A percentile compares a stretch with the other conserved stretches of the same genome.
Conservation (phyloP, 1,140 invertebrate genomes). For the Papilio machaon region DNA sequence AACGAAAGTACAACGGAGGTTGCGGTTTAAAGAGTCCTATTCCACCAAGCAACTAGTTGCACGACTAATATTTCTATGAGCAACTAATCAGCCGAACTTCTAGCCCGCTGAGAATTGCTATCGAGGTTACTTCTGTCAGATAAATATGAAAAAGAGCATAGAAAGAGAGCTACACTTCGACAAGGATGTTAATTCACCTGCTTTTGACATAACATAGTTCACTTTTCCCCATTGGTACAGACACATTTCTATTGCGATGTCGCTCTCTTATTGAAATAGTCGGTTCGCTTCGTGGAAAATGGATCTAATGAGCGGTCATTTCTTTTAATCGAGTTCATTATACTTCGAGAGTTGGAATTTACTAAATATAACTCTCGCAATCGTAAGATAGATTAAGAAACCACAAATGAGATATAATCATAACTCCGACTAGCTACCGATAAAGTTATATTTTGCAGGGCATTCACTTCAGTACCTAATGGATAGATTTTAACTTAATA, state of each 20-base stretch:
- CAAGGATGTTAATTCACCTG: too few relatives aligned
- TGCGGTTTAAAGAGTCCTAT: neutral
- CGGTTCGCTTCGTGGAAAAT: neutral
- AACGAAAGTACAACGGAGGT: neutral
- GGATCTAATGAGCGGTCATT: neutral
- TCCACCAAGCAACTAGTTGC: neutral
- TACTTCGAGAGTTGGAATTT: neutral
- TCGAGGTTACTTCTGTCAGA: too few relatives aligned
- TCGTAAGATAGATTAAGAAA: neutral
- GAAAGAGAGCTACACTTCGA: too few relatives aligned
- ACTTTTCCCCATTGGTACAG: too few relatives aligned
- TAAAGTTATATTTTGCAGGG: neutral
- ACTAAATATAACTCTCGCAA: neutral
- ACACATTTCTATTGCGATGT: too few relatives aligned
- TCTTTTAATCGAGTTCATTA: slow-evolving; percentile 1
- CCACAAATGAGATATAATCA: neutral
- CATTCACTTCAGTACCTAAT: too few relatives aligned
- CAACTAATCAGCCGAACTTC: neutral
- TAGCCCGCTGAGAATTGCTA: too few relatives aligned
- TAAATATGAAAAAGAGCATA: too few relatives aligned
- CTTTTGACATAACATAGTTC: too few relatives aligned
- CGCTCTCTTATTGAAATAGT: neutral
- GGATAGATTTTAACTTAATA: too few relatives aligned
- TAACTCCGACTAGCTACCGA: neutral
- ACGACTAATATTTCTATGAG: neutral